Evolutionary conservation across 2,888 invertebrate genomes (phyloP), one percentile per base, ranked within the genome.

Genomic region (Microctonus brassicae): DNA sequence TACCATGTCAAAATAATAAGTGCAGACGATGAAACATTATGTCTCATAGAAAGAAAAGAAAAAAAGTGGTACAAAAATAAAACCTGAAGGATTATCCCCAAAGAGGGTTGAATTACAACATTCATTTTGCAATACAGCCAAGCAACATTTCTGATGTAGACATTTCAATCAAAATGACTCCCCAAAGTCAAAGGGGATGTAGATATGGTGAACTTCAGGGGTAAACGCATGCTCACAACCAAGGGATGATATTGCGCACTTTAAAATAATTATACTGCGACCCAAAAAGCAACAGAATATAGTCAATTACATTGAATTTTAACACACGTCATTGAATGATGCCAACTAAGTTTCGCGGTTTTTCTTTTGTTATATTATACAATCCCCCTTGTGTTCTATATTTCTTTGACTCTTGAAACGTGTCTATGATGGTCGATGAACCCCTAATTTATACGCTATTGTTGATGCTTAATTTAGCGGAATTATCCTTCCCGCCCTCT

Each of bases 391-490:
- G 42, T 17, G 17, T 74, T 58, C 70, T 69, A 65, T 76, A 70
- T 72, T 73, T 65, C 73, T 42, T 39, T 33, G 36, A 42, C 61
- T 55, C 47, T 62, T 39, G 33, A 39, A 42, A 36, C 9, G 57
- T 69, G 58, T 47, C 57, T 57, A 5, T 53, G 9, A 17, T 47
- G 9, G 17, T 47, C 47, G 47, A n/a, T 17, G 47, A 36, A 22
- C 60, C n/a, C 24, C 60, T 69, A 63, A 69, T 69, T 42, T 47
- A 3, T 58, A n/a, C 60, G 42, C 42, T 47, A 72, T 81, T 82
- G 81, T 80, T 73, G 70, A 29, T 70, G 70, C 70, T 73, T 79
- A 82, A 83, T 83, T 81, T 79, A 80, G 75, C 76, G 75, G 80
- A 83, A 82, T 82, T 81, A 80, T 81, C 74, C 75, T 69, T 70